phyloP scores from a whole-genome alignment of 1,140 invertebrate genomes.

The Caerostris darwini region DNA sequence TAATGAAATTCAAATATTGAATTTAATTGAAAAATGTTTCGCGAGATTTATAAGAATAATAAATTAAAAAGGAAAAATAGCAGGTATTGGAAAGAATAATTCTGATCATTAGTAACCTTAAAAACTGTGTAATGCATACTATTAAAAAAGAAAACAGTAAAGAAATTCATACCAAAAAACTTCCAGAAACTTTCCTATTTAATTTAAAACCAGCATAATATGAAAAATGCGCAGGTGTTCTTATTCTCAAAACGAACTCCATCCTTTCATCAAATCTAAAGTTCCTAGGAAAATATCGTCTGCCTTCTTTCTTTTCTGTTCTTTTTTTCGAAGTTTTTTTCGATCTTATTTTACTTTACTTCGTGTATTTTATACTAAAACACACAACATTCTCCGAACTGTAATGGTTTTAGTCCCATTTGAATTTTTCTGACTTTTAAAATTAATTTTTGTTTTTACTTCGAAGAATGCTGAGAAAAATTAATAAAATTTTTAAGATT shows the following conservation, averaged over 20 bases:
- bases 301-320: background rate
- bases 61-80: no score
- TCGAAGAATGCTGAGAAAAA: no score
- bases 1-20: no score
- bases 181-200: background rate
- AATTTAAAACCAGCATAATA: background rate
- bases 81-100: background rate
- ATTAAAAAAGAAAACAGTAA: background rate
- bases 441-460: no score
- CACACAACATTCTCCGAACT: background rate
- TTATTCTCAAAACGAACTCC: background rate
- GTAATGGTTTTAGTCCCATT: background rate
- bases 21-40: no score
- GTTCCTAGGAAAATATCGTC: background rate
- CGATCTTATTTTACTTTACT: background rate
- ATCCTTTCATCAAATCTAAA: background rate
- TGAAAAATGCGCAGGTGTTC: background rate
- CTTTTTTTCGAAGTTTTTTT: background rate
- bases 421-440: background rate
- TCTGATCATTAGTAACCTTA: background rate
- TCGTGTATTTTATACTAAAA: background rate
- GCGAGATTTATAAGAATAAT: no score
- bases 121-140: background rate
- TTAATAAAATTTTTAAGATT: no score
- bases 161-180: background rate